Evolutionary conservation across 2,113 vertebrate genomes (phyloP), one percentile per base, ranked within the genome.

Genomic region (Nematolebias whitei): DNA sequence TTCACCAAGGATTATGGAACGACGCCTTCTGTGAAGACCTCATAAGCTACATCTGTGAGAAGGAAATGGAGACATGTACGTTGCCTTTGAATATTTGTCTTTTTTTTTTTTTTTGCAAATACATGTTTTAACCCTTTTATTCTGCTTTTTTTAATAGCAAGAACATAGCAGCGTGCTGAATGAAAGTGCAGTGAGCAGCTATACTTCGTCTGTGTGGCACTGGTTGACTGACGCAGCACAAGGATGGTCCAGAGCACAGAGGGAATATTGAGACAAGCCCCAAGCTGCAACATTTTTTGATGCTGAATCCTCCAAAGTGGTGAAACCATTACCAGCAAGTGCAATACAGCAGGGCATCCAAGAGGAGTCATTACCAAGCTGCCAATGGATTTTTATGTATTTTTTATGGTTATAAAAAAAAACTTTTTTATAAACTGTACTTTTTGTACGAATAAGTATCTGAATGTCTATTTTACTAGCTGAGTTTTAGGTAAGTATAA

Each of bases 31-130:
- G 97, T 91, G 92, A 94, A 89, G 96, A 97, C 29, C 67, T 91
- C 84, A 95, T 96, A 78, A 92, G 89, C 84, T 96, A 94, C 89
- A 97, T 98, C 88, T 99, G 97, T 45, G 94, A 98, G 91, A 95
- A 93, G 86, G 89, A 92, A 67, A 91, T 87, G 56, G 92, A 94
- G 38, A 89, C 89, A 19, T 58, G 88, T 91, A 84, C 8, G 87
- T 89, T 13, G 7, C 13, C 12, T 45, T 14, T 2, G 12, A 15
- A 23, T 35, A 2, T 59, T 3, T 26, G 2, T 0, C 16, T 12
- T 59, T 26, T 1, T 16, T 4, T 8, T 5, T 3, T 45, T 29
- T 12, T 13, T 15, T 35, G 26, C 24, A 1, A 24, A 58, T 12
- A n/a, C n/a, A n/a, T n/a, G n/a, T n/a, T n/a, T n/a, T n/a, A 68